Percentiles rank a stretch among this genome's conserved stretches.
Conservation (phyloP, 2,797 vertebrate species). For the Lepidocolaptes lacrymiger region DNA sequence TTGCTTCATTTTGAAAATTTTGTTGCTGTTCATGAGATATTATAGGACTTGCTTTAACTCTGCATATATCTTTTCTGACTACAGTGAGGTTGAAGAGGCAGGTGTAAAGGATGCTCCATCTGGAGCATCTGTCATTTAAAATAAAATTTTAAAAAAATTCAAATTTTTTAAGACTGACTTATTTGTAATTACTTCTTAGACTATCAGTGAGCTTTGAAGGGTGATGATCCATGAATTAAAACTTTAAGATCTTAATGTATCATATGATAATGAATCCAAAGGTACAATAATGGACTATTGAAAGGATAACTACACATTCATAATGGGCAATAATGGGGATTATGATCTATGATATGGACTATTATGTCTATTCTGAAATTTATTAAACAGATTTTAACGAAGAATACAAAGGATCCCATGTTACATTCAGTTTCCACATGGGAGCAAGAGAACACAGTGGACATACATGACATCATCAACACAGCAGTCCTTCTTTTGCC, state of each 20-base stretch:
- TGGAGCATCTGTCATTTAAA: background rate
- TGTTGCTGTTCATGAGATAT: background rate
- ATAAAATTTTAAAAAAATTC: background rate
- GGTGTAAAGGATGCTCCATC: background rate
- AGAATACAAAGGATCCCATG: background rate
- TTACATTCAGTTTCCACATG: background rate
- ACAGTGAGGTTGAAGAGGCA: background rate
- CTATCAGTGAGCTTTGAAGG: slow-evolving; percentile 8
- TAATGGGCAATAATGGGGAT: slow-evolving; percentile 4
- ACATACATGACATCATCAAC: accelerated
- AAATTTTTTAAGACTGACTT: background rate
- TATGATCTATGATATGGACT: background rate
- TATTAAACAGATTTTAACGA: background rate
- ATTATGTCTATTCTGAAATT: background rate
- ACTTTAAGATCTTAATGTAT: background rate
- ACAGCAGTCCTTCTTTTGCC: background rate
- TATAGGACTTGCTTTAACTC: background rate
- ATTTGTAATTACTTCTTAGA: slow-evolving; percentile 14
- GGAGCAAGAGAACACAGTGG: background rate
- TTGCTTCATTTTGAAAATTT: background rate
- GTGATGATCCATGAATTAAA: slow-evolving; percentile 27
- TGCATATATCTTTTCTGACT: background rate
- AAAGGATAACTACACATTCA: slow-evolving; percentile 12
- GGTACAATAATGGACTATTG: background rate
- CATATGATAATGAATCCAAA: background rate